A percentile compares a stretch with the other conserved stretches of the same genome.
Evolutionary conservation across 2,113 vertebrate genomes (phyloP).

Genomic region (Labrus mixtus): DNA sequence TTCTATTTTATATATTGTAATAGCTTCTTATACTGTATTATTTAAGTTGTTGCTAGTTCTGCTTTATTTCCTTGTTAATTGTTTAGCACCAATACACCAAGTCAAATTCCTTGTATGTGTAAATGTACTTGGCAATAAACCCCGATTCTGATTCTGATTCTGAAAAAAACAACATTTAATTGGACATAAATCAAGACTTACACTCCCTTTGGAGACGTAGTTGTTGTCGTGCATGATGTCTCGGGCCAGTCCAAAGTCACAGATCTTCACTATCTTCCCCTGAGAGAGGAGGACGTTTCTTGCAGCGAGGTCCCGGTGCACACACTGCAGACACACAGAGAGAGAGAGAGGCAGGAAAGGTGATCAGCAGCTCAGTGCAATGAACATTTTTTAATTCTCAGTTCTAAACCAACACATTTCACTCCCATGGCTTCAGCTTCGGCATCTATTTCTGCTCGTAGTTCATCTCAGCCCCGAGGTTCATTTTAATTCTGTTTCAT

Average conservation of each 20-base stretch:
- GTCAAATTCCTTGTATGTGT: no score
- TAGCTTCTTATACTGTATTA: no score
- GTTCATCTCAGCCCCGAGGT: slow-evolving; percentile 33
- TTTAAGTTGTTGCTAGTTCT: no score
- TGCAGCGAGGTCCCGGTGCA: slow-evolving; percentile 97
- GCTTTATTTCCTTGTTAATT: no score
- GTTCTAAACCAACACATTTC: slow-evolving; percentile 17
- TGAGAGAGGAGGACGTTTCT: slow-evolving; percentile 98
- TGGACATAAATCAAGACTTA: slow-evolving; percentile 78
- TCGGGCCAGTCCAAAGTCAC: slow-evolving; percentile 97
- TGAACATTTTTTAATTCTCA: slow-evolving; percentile 1
- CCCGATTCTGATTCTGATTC: no score
- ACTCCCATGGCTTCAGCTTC: slow-evolving; percentile 20
- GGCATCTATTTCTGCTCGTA: slow-evolving; percentile 54
- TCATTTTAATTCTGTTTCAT: slow-evolving; percentile 64
- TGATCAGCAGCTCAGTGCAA: background rate
- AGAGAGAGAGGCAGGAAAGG: background rate
- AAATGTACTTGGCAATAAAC: no score
- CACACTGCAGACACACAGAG: slow-evolving; percentile 88
- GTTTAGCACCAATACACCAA: no score
- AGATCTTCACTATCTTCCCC: slow-evolving; percentile 99
- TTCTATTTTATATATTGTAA: no score
- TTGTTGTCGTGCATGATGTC: slow-evolving; percentile 99
- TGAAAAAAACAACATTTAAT: no score
- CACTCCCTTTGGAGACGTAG: slow-evolving; percentile 98